Conservation (phyloP, 1,140 invertebrate genomes). For the Dendroctonus ponderosae region DNA sequence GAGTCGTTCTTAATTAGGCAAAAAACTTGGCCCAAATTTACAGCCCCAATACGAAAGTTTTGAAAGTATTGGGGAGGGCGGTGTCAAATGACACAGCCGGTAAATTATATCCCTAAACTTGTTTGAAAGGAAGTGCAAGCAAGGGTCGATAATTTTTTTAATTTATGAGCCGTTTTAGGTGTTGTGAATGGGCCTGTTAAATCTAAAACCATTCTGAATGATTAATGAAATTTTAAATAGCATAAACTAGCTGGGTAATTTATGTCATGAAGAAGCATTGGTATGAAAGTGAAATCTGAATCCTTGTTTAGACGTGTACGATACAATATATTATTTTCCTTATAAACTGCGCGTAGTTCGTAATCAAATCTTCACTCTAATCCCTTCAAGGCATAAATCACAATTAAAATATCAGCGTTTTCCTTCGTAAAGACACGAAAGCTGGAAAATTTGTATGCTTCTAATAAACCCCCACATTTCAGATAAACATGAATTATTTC, state of each 20-base stretch:
- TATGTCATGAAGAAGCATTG: background rate
- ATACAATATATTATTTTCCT: no score
- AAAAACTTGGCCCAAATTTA: slow-evolving; percentile 5
- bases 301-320: no score
- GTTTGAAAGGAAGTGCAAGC: slow-evolving; percentile 5
- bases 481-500: no score
- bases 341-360: no score
- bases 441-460: no score
- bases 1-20: slow-evolving; percentile 8
- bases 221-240: background rate
- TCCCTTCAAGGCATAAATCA: no score
- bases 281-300: no score
- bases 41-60: slow-evolving; percentile 5
- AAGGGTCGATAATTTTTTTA: slow-evolving; percentile 14
- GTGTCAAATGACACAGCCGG: slow-evolving; percentile 21
- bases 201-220: background rate
- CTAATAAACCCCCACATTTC: no score
- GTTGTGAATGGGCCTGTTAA: slow-evolving; percentile 6
- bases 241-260: background rate
- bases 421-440: no score
- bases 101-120: slow-evolving; percentile 14
- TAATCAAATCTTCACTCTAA: no score
- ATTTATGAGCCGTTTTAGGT: slow-evolving; percentile 4
- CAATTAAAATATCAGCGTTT: no score
- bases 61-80: slow-evolving; percentile 1